Base-by-base conservation (phyloP, 2,797 vertebrate species). In the Poecilia velifera region DNA sequence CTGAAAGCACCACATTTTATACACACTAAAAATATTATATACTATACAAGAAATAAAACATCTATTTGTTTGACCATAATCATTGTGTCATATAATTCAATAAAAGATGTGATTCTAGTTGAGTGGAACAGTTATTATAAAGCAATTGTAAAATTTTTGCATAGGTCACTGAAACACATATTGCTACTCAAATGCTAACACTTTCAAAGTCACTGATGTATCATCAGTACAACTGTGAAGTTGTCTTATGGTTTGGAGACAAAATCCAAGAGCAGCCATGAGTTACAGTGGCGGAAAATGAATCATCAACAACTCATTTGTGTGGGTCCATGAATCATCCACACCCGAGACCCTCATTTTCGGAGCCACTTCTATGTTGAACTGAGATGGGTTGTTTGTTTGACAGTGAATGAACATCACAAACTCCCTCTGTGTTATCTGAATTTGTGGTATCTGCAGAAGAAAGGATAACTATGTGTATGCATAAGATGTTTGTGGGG, bases 281-380 rank as follows among this genome's bases (percentile, higher is more conserved):
- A 57, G 76, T 86, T 80, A 80, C 49, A 53, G 78, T 81, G 46
- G 80, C 79, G 76, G 68, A 34, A 78, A 83, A 90, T 84, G 49
- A 92, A 76, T 77, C 59, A 84, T 80, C 73, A n/a, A n/a, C n/a
- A n/a, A n/a, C n/a, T n/a, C n/a, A n/a, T n/a, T n/a, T n/a, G n/a
- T n/a, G n/a, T n/a, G n/a, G n/a, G n/a, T n/a, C n/a, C n/a, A 90
- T 84, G 49, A 92, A 76, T 77, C 59, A 84, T 80, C 73, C 31
- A 77, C 79, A 47, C 31, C 79, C 25, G 49, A 62, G n/a, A 81
- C 73, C 34, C 62, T 78, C 31, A 64, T 64, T 80, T 90, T 78
- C 59, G 77, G 70, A 83, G 62, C 83, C 72, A 46, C 39, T n/a
- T n/a, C n/a, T n/a, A n/a, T 18, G 20, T 71, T 70, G 74, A 34